Evolutionary conservation across 2,113 vertebrate species (phyloP).

Genomic region (Zapus hudsonius): DNA sequence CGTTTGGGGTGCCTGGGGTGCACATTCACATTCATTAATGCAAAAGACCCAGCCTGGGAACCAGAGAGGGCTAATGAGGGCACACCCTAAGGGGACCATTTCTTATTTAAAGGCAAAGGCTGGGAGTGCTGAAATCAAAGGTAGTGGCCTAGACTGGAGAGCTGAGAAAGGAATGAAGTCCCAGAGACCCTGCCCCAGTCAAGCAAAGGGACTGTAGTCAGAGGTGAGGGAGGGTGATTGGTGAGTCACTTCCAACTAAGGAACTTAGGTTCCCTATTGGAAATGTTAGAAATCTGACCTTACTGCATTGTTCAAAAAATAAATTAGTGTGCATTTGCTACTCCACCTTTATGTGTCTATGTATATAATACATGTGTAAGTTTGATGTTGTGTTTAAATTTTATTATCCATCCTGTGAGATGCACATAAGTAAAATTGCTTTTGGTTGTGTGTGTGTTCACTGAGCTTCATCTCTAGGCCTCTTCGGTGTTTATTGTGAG

Average conservation of each 20-base stretch:
- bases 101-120: constrained; percentile 35
- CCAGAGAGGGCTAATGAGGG: constrained; percentile 48
- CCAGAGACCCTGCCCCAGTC: not conserved
- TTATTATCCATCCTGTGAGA: constrained; percentile 24
- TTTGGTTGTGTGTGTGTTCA: no score
- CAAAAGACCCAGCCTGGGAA: constrained; percentile 61
- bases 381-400: not conserved
- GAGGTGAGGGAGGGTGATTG: no score
- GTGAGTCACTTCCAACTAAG: no score
- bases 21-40: constrained; percentile 55
- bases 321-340: not conserved
- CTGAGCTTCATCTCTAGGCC: not conserved
- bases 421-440: not conserved
- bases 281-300: constrained; percentile 38
- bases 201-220: not conserved
- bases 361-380: not conserved
- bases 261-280: not conserved
- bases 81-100: not conserved
- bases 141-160: not conserved
- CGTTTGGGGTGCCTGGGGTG: constrained; percentile 9
- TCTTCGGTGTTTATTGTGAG: not conserved
- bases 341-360: not conserved
- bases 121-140: not conserved
- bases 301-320: constrained; percentile 16
- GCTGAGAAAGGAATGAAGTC: not conserved